Evolutionary conservation across 2,888 invertebrate genomes (phyloP).

Genomic region (Callimorpha dominula): DNA sequence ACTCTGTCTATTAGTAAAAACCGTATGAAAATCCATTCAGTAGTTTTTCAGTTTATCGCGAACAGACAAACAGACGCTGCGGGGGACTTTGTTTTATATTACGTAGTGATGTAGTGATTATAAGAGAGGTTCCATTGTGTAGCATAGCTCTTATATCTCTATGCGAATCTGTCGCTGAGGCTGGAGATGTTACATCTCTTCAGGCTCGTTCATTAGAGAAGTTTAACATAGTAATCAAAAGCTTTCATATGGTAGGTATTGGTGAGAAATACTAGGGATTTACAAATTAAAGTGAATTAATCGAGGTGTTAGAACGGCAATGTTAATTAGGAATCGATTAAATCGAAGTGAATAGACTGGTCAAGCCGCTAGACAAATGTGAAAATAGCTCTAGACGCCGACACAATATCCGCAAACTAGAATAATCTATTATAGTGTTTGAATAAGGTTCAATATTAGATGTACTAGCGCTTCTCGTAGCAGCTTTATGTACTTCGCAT

Average conservation of each 20-base stretch:
- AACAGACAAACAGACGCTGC: no score
- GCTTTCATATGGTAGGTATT: background rate
- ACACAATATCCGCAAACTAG: background rate
- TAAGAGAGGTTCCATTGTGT: no score
- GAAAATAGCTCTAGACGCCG: background rate
- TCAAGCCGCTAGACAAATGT: constrained; percentile 16
- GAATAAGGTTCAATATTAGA: background rate
- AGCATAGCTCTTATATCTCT: no score
- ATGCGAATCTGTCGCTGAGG: no score
- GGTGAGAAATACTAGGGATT: background rate
- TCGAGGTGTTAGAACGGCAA: constrained; percentile 2
- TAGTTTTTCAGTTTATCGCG: no score
- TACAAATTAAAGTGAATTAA: background rate
- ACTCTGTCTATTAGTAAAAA: no score
- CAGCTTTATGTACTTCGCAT: background rate
- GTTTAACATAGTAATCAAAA: no score
- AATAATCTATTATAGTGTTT: background rate
- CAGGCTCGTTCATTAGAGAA: no score
- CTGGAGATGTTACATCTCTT: no score
- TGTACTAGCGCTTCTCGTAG: background rate
- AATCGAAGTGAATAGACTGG: constrained; percentile 20
- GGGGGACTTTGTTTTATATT: no score
- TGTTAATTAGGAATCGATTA: constrained; percentile 33
- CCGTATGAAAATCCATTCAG: no score
- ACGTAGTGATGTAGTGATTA: no score